These are phyloP conservation scores for Sylvilagus floridanus DNA, from an alignment of 2,797 vertebrate species.

Conservation along the genomic window DNA sequence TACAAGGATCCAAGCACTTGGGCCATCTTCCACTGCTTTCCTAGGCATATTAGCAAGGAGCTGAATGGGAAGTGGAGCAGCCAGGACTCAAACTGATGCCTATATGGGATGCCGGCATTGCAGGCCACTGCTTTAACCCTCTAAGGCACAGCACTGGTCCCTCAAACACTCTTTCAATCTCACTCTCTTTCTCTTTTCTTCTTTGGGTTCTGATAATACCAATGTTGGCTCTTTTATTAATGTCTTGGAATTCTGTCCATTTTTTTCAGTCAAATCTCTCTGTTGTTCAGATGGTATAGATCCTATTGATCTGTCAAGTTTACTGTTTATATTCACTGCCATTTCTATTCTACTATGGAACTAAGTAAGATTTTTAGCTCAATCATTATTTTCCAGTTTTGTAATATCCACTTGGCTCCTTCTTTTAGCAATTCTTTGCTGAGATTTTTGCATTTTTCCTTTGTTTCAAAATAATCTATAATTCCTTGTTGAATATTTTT, in stretches of 20 bases:
- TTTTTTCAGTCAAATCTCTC: not conserved
- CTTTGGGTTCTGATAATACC: not conserved
- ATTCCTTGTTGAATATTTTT: constrained; percentile 13
- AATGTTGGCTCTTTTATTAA: not conserved
- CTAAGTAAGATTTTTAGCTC: constrained; percentile 23
- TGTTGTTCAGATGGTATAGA: not conserved
- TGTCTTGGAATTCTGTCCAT: not conserved
- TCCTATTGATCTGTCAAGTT: not conserved
- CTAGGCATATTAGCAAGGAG: no score
- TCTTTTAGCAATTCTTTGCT: constrained; percentile 26
- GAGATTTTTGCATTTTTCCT: not conserved
- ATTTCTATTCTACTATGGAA: not conserved
- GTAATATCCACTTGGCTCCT: constrained; percentile 37
- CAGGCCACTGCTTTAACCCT: no score
- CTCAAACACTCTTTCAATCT: not conserved
- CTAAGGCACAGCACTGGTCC: no score
- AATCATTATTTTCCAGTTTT: constrained; percentile 47
- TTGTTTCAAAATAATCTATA: not conserved
- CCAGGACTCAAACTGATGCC: no score
- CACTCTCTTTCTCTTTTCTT: not conserved
- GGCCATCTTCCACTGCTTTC: no score
- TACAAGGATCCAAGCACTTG: no score
- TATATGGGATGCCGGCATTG: no score
- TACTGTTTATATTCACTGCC: not conserved
- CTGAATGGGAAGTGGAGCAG: no score